These are phyloP conservation scores for Petroica traversi DNA, from an alignment of 2,113 vertebrate genomes.

Conservation along the genomic window DNA sequence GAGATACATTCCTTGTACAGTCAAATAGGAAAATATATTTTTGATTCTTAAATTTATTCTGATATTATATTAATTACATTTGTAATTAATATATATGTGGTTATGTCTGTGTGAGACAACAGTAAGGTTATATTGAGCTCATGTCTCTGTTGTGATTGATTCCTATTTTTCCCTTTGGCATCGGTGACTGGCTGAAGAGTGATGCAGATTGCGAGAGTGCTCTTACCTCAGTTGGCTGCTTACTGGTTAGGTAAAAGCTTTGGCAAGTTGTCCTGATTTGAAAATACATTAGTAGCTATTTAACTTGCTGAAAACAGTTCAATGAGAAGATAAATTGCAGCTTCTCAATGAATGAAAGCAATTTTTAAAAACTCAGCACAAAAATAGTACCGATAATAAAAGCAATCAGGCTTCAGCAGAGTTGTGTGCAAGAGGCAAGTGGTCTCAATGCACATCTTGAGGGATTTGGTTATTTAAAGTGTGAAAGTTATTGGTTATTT, in stretches of 20 bases:
- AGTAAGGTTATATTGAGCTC: background rate
- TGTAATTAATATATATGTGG: background rate
- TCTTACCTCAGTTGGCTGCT: background rate
- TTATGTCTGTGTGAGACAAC: background rate
- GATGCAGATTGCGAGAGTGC: background rate
- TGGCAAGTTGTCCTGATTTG: background rate
- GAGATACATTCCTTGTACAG: background rate
- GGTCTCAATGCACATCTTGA: constrained; percentile 29
- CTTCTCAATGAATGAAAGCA: background rate
- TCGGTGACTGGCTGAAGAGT: background rate
- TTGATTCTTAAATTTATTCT: background rate
- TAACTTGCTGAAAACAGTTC: background rate
- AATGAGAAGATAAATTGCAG: background rate
- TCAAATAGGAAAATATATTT: background rate
- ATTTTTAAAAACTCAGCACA: background rate
- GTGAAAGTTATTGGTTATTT: constrained; percentile 58
- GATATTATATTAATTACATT: background rate
- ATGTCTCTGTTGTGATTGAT: background rate
- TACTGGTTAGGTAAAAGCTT: background rate
- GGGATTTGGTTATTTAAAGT: constrained; percentile 52
- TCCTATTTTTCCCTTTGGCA: background rate
- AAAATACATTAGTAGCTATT: background rate
- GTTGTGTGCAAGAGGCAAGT: background rate
- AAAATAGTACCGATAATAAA: background rate
- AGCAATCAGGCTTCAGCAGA: background rate